These are phyloP conservation scores for Protula sp. DNA, from an alignment of 2,888 invertebrate species.

Conservation along the genomic window DNA sequence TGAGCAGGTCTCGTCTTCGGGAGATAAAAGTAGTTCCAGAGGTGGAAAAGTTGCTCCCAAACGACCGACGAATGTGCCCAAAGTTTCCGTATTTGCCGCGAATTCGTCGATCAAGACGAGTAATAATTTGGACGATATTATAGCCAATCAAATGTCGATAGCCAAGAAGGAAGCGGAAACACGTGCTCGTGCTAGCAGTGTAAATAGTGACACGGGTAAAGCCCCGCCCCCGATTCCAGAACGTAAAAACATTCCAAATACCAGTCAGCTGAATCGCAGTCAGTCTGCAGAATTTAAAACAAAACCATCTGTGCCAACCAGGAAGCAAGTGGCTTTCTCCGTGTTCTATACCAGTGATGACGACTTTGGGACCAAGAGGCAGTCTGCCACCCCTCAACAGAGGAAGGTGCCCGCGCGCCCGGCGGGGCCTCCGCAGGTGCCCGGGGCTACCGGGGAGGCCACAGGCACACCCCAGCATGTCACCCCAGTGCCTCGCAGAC, in stretches of 20 bases:
- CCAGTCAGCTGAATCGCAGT: background rate
- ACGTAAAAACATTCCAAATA: too few species aligned
- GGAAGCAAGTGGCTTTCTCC: background rate
- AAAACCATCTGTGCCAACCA: background rate
- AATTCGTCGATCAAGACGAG: background rate
- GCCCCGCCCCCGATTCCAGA: too few species aligned
- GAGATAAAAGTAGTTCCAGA: background rate
- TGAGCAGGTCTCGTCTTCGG: background rate
- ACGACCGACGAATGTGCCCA: background rate
- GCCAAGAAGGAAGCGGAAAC: background rate
- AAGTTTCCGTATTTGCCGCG: background rate
- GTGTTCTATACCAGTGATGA: background rate
- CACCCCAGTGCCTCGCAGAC: slow-evolving; percentile 26
- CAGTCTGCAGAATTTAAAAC: background rate
- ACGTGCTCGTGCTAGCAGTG: background rate
- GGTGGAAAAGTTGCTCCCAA: background rate
- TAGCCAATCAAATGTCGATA: slow-evolving; percentile 22
- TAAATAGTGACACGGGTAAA: background rate
- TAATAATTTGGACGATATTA: slow-evolving; percentile 23
- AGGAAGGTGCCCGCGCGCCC: slow-evolving; percentile 15
- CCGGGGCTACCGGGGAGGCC: background rate
- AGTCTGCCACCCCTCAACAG: background rate
- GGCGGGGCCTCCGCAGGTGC: slow-evolving; percentile 1
- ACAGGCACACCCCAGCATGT: background rate
- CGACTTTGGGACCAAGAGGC: too few species aligned